phyloP scores from a whole-genome alignment of 2,888 invertebrate genomes.

The Nebria salina region DNA sequence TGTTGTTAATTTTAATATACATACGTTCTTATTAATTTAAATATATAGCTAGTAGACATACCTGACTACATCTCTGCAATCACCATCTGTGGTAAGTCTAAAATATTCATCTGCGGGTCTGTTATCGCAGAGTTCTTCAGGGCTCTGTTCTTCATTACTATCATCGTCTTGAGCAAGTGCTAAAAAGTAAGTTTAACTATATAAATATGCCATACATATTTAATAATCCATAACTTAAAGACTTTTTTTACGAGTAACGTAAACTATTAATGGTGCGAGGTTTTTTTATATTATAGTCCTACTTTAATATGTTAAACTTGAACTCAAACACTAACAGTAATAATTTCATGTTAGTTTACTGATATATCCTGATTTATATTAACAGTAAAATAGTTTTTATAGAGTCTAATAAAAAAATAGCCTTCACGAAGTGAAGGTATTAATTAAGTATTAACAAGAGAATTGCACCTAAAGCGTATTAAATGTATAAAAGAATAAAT shows the following conservation, averaged over 20 bases:
- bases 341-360: no score
- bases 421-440: not conserved
- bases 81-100: slow-evolving; percentile 82
- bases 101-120: slow-evolving; percentile 93
- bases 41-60: slow-evolving; percentile 60
- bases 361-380: not conserved
- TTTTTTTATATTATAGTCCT: no score
- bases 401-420: not conserved
- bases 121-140: slow-evolving; percentile 88
- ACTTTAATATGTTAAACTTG: no score
- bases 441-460: not conserved
- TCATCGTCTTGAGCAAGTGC: slow-evolving; percentile 75
- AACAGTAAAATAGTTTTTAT: not conserved
- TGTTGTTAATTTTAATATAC: no score
- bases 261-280: not conserved
- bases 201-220: slow-evolving; percentile 6
- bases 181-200: slow-evolving; percentile 53
- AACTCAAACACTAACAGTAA: no score
- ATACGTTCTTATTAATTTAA: not conserved
- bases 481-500: not conserved
- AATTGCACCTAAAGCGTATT: not conserved
- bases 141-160: slow-evolving; percentile 69
- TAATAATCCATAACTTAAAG: no score
- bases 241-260: no score
- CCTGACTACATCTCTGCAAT: slow-evolving; percentile 95